Percentiles rank a stretch among this genome's conserved stretches.
These are phyloP conservation scores for Drosophila greeni DNA, from an alignment of 2,888 invertebrate species.

Conservation along the genomic window DNA sequence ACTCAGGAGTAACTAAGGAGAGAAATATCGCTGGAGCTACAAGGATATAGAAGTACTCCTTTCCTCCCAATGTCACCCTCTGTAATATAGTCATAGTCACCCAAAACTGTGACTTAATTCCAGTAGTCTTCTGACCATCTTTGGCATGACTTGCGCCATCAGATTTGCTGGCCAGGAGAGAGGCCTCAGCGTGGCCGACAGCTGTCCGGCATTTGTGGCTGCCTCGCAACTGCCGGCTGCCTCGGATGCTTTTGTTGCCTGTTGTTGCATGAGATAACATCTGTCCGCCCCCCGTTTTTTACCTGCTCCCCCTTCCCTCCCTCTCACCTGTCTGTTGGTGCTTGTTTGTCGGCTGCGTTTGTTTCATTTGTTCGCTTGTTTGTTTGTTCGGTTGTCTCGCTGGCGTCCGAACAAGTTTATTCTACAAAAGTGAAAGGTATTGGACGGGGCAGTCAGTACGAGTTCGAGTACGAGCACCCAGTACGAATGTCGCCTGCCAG, in stretches of 20 bases:
- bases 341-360: slow-evolving; percentile 37
- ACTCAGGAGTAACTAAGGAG: too few relatives aligned
- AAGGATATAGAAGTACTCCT: background rate
- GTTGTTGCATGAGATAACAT: slow-evolving; percentile 66
- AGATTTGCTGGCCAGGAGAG: background rate
- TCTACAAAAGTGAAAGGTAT: slow-evolving; percentile 71
- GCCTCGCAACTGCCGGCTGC: slow-evolving; percentile 42
- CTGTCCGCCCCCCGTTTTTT: slow-evolving; percentile 35
- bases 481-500: slow-evolving; percentile 37
- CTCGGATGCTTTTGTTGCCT: slow-evolving; percentile 31
- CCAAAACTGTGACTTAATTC: slow-evolving; percentile 3
- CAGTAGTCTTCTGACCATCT: slow-evolving; percentile 8
- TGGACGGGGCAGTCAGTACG: slow-evolving; percentile 32
- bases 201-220: slow-evolving; percentile 52
- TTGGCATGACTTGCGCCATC: slow-evolving; percentile 32
- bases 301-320: background rate
- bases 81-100: background rate
- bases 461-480: background rate
- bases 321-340: slow-evolving; percentile 25
- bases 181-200: slow-evolving; percentile 24
- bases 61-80: background rate
- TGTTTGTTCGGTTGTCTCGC: slow-evolving; percentile 14
- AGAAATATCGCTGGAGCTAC: too few relatives aligned
- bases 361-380: slow-evolving; percentile 25
- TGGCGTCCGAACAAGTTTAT: slow-evolving; percentile 64